phyloP scores from a whole-genome alignment of 2,797 vertebrate genomes.

The Anabas testudineus region DNA sequence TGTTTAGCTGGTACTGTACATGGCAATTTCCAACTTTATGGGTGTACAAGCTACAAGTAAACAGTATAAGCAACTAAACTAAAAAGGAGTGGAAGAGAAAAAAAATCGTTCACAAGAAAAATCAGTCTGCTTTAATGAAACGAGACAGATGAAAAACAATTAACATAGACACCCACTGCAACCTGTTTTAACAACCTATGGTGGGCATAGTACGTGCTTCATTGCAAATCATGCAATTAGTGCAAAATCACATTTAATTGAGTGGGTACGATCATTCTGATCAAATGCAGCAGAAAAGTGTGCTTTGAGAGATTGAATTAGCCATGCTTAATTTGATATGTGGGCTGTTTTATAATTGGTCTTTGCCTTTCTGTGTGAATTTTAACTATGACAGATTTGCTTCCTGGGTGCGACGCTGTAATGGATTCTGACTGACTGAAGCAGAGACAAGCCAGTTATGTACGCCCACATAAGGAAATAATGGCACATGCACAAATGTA shows the following conservation, averaged over 20 bases:
- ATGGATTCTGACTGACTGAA: constrained; percentile 78
- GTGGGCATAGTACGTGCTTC: constrained; percentile 51
- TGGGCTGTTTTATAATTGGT: constrained; percentile 74
- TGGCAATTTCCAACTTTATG: not conserved
- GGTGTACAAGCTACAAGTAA: not conserved
- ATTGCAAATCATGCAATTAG: constrained; percentile 71
- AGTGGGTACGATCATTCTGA: constrained; percentile 69
- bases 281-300: constrained; percentile 73
- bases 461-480: constrained; percentile 50
- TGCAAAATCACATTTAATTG: constrained; percentile 71
- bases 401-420: constrained; percentile 51
- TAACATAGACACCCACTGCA: constrained; percentile 41
- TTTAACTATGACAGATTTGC: constrained; percentile 67
- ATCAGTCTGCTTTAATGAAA: constrained; percentile 24
- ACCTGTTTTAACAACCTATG: constrained; percentile 53
- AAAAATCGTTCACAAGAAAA: not conserved
- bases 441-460: constrained; percentile 57
- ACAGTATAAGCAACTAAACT: not conserved
- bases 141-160: constrained; percentile 59
- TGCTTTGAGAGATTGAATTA: constrained; percentile 69
- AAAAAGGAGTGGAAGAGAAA: not conserved
- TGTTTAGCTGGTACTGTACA: no score
- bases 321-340: constrained; percentile 70
- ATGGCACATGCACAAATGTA: constrained; percentile 3
- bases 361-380: constrained; percentile 67